Evolutionary conservation across 2,888 invertebrate species (phyloP).

Genomic region (Laspeyria flexula): DNA sequence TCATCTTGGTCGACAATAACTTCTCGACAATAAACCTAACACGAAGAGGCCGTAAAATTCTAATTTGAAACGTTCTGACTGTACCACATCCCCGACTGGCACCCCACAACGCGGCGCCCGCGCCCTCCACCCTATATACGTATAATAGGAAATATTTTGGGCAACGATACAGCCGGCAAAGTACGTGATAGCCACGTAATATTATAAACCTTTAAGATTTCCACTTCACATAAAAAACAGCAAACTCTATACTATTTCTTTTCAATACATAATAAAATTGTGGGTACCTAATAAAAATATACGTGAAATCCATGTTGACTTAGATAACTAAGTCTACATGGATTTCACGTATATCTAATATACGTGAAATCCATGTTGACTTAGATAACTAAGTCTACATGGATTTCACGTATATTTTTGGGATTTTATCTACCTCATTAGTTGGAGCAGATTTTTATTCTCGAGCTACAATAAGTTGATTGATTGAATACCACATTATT

Average conservation of each 20-base stretch:
- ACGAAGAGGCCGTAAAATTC: slow-evolving; percentile 84
- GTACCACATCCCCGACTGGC: slow-evolving; percentile 44
- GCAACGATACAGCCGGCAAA: background rate
- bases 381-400: too few relatives aligned
- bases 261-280: too few relatives aligned
- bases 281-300: too few relatives aligned
- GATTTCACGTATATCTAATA: too few relatives aligned
- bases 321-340: too few relatives aligned
- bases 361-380: too few relatives aligned
- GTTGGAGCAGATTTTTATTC: too few relatives aligned
- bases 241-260: background rate
- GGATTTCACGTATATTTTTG: too few relatives aligned
- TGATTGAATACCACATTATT: too few relatives aligned
- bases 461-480: too few relatives aligned
- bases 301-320: too few relatives aligned
- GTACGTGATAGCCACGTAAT: background rate
- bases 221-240: slow-evolving; percentile 3
- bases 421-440: too few relatives aligned
- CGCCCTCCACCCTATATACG: slow-evolving; percentile 40
- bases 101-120: slow-evolving; percentile 43
- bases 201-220: background rate
- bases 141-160: slow-evolving; percentile 17
- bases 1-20: slow-evolving; percentile 82
- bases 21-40: slow-evolving; percentile 82
- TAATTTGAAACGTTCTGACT: slow-evolving; percentile 73